A percentile compares a stretch with the other conserved stretches of the same genome.
Evolutionary conservation across 2,888 invertebrate species (phyloP).

Genomic region (Fragum whitleyi): DNA sequence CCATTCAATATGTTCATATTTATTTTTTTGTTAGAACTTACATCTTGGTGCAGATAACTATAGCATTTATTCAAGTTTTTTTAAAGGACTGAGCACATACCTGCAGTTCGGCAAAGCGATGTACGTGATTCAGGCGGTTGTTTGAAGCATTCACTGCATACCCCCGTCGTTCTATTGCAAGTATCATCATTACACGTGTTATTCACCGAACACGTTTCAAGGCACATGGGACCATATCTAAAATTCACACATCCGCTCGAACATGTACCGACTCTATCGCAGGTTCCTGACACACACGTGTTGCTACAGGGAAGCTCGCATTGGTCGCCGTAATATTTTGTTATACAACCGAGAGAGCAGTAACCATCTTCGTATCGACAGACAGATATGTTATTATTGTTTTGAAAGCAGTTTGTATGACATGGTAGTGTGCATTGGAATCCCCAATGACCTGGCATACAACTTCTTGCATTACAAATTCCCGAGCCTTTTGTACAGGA

Average conservation of each 20-base stretch:
- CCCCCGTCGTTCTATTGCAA: conserved; percentile 41
- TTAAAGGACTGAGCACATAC: conserved; percentile 34
- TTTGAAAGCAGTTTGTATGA: conserved; percentile 36
- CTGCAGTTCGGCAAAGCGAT: conserved; percentile 43
- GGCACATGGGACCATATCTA: conserved; percentile 38
- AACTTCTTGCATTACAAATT: conserved; percentile 38
- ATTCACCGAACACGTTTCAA: conserved; percentile 9
- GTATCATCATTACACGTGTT: conserved; percentile 50
- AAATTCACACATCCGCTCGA: conserved; percentile 26
- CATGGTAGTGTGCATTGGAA: conserved; percentile 31
- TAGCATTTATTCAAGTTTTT: too few relatives aligned
- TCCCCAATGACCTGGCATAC: conserved; percentile 45
- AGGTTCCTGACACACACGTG: conserved; percentile 27
- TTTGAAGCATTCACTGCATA: conserved; percentile 52
- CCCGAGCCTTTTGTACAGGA: conserved; percentile 45
- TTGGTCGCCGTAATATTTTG: conserved; percentile 26
- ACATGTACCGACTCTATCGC: conserved; percentile 41
- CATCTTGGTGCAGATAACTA: too few relatives aligned
- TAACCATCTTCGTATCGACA: conserved; percentile 36
- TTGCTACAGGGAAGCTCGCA: conserved; percentile 43
- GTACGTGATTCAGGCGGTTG: conserved; percentile 25
- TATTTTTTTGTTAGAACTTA: too few relatives aligned
- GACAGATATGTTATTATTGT: conserved; percentile 2
- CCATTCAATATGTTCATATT: too few relatives aligned
- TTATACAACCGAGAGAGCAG: conserved; percentile 48